Conservation (phyloP, 64 coral and sea anemone species). For the Stichodactyla helianthus region DNA sequence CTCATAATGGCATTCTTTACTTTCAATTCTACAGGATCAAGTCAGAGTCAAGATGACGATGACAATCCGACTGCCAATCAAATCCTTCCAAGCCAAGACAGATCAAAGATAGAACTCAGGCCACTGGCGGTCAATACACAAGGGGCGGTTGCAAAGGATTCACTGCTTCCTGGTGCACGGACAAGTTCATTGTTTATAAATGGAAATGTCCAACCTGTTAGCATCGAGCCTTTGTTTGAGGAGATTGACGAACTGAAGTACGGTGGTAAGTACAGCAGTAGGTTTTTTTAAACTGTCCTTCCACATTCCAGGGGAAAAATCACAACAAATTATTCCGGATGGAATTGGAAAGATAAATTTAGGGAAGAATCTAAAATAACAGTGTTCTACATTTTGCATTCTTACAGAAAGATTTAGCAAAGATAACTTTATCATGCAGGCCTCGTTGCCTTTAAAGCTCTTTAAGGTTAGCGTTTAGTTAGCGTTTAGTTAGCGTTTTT, state of each 20-base stretch:
- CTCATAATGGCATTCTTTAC: neutral
- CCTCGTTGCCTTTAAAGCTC: too few relatives aligned
- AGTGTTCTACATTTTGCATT: too few relatives aligned
- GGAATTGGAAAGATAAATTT: too few relatives aligned
- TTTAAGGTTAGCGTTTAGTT: too few relatives aligned
- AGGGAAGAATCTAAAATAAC: too few relatives aligned
- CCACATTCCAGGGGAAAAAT: too few relatives aligned
- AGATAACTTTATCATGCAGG: too few relatives aligned
- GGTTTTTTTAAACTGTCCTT: neutral
- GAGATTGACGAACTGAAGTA: conserved; percentile 60
- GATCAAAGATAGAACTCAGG: conserved; percentile 1
- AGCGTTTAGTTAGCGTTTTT: too few relatives aligned
- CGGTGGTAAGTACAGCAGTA: conserved; percentile 37
- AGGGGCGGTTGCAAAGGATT: neutral
- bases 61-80: neutral
- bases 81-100: neutral
- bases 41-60: neutral
- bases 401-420: too few relatives aligned
- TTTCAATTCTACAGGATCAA: neutral
- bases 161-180: conserved; percentile 15
- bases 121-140: neutral
- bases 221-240: conserved; percentile 41
- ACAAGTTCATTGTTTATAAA: conserved; percentile 28
- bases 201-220: conserved; percentile 46
- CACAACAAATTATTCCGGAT: too few relatives aligned